Evolutionary conservation across 2,797 vertebrate genomes (phyloP).

Genomic region (Halcyon badia): DNA sequence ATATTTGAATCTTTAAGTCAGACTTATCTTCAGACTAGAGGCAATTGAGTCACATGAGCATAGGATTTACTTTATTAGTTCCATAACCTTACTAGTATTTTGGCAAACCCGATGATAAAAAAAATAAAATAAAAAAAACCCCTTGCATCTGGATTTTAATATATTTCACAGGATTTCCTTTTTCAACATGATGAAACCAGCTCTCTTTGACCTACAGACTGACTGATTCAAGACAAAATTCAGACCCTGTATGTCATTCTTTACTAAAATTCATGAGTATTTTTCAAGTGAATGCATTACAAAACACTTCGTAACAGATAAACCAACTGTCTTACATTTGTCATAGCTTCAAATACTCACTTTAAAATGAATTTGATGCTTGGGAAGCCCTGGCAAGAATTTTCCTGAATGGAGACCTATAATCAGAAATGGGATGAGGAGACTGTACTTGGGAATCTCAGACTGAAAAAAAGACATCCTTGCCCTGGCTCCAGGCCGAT

Average conservation of each 20-base stretch:
- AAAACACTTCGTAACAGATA: conserved; percentile 16
- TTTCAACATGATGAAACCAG: conserved; percentile 14
- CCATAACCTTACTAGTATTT: conserved; percentile 65
- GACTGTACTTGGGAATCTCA: neutral
- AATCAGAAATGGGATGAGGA: neutral
- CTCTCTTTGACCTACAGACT: conserved; percentile 11
- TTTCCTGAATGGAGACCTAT: neutral
- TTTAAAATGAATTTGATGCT: neutral
- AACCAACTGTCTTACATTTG: neutral
- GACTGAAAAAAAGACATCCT: neutral
- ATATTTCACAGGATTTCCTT: conserved; percentile 67
- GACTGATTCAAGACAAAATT: conserved; percentile 15
- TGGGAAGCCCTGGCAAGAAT: neutral
- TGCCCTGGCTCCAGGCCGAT: neutral
- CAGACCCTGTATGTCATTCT: conserved; percentile 1
- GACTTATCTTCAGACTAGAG: conserved; percentile 58
- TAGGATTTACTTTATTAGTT: conserved; percentile 64
- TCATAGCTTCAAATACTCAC: neutral
- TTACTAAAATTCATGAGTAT: neutral
- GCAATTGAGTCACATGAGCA: conserved; percentile 44
- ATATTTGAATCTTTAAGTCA: conserved; percentile 59
- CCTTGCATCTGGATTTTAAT: conserved; percentile 64
- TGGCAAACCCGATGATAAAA: conserved; percentile 50
- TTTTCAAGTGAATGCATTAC: neutral
- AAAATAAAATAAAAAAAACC: neutral